phyloP scores from a whole-genome alignment of 2,888 invertebrate genomes.

The Iphiclides podalirius region DNA sequence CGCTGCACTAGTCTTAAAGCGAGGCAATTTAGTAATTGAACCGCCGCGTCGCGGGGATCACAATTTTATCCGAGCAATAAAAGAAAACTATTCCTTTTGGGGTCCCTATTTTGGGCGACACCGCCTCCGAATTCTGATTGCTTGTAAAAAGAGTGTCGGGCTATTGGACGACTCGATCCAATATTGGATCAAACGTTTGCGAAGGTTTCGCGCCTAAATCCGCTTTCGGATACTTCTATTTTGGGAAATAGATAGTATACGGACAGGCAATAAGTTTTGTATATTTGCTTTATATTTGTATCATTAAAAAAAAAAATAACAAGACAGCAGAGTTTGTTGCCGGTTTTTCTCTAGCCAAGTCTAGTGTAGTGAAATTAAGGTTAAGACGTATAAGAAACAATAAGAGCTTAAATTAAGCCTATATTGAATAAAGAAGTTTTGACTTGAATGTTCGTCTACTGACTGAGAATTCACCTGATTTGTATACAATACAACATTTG shows the following conservation, averaged over 20 bases:
- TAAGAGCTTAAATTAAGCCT: no score
- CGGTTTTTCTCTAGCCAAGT: no score
- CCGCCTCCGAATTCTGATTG: constrained; percentile 44
- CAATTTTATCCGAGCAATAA: constrained; percentile 3
- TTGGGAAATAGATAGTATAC: constrained; percentile 18
- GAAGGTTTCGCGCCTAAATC: constrained; percentile 24
- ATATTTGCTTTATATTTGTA: constrained; percentile 9
- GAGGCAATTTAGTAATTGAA: constrained; percentile 10
- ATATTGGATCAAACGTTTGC: constrained; percentile 38
- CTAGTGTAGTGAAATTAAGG: no score
- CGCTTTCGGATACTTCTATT: constrained; percentile 16
- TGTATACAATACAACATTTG: no score
- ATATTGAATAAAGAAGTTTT: no score
- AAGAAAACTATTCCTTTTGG: constrained; percentile 36
- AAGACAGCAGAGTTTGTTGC: no score
- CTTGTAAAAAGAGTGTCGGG: constrained; percentile 22
- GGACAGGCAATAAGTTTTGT: not conserved
- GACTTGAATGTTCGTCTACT: no score
- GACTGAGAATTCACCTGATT: no score
- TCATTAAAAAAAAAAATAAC: no score
- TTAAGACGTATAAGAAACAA: no score
- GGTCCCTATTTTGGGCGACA: constrained; percentile 46
- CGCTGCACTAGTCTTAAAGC: constrained; percentile 9
- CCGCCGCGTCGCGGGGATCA: constrained; percentile 6
- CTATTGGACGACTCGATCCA: constrained; percentile 28